A percentile compares a stretch with the other conserved stretches of the same genome.
phyloP scores from a whole-genome alignment of 2,888 invertebrate species.

The Dicroscelio sp. region DNA sequence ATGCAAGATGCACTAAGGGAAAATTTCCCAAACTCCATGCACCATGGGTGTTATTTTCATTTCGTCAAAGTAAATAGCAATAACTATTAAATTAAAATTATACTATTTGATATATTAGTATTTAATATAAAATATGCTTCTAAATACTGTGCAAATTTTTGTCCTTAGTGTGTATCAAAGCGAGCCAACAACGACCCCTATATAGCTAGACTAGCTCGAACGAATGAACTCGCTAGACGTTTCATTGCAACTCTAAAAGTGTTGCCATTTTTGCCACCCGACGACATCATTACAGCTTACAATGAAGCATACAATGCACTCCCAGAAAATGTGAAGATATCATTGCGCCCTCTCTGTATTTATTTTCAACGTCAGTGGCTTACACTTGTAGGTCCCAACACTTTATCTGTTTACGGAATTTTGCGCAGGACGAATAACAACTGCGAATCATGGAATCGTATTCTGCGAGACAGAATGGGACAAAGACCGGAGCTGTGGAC shows the following conservation, averaged over 20 bases:
- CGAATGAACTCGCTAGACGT: no score
- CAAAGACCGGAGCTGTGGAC: neutral
- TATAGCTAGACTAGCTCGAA: no score
- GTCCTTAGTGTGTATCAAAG: no score
- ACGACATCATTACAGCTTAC: neutral
- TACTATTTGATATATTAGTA: no score
- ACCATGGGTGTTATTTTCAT: neutral
- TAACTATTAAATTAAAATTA: no score
- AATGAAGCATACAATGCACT: neutral
- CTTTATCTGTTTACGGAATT: neutral
- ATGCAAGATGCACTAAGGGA: neutral
- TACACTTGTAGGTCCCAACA: neutral
- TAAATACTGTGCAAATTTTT: no score
- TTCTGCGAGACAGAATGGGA: conserved; percentile 11
- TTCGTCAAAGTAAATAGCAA: neutral
- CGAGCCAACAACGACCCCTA: no score
- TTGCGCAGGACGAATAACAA: neutral
- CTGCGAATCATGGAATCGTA: neutral
- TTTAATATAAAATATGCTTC: no score
- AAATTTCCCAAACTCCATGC: neutral
- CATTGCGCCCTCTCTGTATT: neutral
- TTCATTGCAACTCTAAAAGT: no score
- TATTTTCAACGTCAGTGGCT: conserved; percentile 2
- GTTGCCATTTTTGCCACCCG: no score
- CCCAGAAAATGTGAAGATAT: no score